Base-by-base conservation (phyloP, 2,113 vertebrate species). In the Sander lucioperca region DNA sequence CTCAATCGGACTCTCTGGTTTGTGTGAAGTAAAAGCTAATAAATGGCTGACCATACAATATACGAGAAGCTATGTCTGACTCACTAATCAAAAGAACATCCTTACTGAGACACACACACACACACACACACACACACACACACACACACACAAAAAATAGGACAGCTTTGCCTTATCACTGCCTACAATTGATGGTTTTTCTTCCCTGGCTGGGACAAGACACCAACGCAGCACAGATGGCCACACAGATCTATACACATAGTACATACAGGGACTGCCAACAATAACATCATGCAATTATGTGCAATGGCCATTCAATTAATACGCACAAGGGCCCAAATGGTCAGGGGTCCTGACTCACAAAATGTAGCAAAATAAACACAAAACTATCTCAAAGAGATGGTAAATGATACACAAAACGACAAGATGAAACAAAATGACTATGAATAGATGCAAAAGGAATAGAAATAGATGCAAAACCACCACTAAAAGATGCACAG, bases 1-100 rank as follows among this genome's bases (percentile, higher is more conserved):
- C 61, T 59, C 53, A 19, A 4, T 45, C 45, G 23, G 19, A 21
- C 16, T 65, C 19, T 48, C 14, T 64, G 4, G 67, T 27, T 50
- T 48, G 1, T 56, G 3, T 51, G 1, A 15, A 10, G 58, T 51
- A 57, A 68, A 43, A 36, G 43, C 36, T 70, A 83, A 83, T 88
- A 33, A 85, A 73, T 62, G 57, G 4, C 15, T 15, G 11, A 16
- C n/a, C 36, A 25, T 16, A 15, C 54, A 45, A 36, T 43, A 27
- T 62, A 36, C 69, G 59, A 77, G 19, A 23, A 1, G 36, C n/a
- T 54, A 14, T 2, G 9, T 72, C 65, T 83, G 77, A 83, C 27
- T 74, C 63, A 74, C 62, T 58, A 77, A 87, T 86, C 79, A 74
- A 33, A 33, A 33, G 33, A 39, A 27, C 27, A 27, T 27, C 27